Evolutionary conservation across 2,113 vertebrate genomes (phyloP).

Genomic region (Gymnarchus niloticus): DNA sequence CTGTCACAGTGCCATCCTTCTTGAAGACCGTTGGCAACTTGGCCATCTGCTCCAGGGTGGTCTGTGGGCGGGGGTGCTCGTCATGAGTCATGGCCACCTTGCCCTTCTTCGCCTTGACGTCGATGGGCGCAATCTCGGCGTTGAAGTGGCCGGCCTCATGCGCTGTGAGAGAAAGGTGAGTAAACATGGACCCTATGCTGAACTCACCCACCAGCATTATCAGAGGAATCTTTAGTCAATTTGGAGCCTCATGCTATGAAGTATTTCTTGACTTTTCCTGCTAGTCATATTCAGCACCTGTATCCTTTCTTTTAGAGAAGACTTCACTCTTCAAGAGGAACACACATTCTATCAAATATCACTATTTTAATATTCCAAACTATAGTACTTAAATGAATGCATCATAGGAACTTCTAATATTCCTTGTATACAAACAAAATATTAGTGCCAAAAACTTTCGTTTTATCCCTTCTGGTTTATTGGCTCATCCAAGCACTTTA

Average conservation of each 20-base stretch:
- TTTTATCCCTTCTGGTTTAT: not conserved
- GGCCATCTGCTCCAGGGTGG: slow-evolving; percentile 78
- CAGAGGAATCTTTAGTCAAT: not conserved
- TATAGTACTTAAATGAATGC: not conserved
- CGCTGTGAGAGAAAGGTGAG: slow-evolving; percentile 56
- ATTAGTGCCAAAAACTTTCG: not conserved
- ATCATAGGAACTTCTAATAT: not conserved
- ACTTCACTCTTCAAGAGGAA: not conserved
- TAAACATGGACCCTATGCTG: not conserved
- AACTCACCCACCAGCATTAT: not conserved
- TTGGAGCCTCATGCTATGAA: not conserved
- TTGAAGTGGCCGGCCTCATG: slow-evolving; percentile 77
- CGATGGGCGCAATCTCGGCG: slow-evolving; percentile 84
- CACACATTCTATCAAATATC: not conserved
- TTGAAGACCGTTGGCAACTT: slow-evolving; percentile 85
- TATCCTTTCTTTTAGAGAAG: not conserved
- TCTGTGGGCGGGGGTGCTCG: slow-evolving; percentile 85
- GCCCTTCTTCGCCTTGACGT: slow-evolving; percentile 85
- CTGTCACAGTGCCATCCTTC: slow-evolving; percentile 87
- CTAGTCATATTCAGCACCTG: not conserved
- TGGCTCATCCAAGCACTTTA: not conserved
- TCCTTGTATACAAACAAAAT: not conserved
- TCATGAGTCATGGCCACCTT: slow-evolving; percentile 78
- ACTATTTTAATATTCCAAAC: not conserved
- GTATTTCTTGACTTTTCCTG: not conserved